These are phyloP conservation scores for Sylvietta virens DNA, from an alignment of 2,113 vertebrate genomes.

Conservation along the genomic window DNA sequence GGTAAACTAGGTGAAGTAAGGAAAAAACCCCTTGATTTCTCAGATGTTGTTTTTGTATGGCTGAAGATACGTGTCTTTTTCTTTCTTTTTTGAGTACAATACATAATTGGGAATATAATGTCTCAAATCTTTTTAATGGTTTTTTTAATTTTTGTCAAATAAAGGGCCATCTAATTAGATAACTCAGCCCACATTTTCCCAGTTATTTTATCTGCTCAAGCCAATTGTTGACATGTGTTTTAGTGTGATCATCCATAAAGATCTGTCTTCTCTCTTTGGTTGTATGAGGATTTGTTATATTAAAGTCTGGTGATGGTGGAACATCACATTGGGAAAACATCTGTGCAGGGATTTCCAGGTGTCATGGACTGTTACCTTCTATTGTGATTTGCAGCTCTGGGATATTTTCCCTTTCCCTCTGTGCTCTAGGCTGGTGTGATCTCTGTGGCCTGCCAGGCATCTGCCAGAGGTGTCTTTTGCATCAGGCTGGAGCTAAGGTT, in stretches of 20 bases:
- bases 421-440: neutral
- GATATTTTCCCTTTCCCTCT: neutral
- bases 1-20: neutral
- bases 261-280: neutral
- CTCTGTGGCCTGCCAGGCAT: neutral
- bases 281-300: neutral
- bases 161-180: neutral
- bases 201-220: neutral
- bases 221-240: neutral
- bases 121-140: neutral
- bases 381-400: neutral
- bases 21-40: neutral
- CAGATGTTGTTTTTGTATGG: neutral
- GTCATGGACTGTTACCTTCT: neutral
- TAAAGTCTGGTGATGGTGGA: neutral
- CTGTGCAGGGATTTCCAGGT: neutral
- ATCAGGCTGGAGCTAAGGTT: neutral
- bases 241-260: neutral
- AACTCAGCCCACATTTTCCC: neutral
- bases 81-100: neutral
- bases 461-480: neutral
- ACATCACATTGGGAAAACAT: neutral
- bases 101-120: fast-evolving
- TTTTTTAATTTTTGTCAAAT: neutral
- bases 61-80: neutral